These are phyloP conservation scores for Diadophis punctatus DNA, from an alignment of 2,113 vertebrate species.

Conservation along the genomic window DNA sequence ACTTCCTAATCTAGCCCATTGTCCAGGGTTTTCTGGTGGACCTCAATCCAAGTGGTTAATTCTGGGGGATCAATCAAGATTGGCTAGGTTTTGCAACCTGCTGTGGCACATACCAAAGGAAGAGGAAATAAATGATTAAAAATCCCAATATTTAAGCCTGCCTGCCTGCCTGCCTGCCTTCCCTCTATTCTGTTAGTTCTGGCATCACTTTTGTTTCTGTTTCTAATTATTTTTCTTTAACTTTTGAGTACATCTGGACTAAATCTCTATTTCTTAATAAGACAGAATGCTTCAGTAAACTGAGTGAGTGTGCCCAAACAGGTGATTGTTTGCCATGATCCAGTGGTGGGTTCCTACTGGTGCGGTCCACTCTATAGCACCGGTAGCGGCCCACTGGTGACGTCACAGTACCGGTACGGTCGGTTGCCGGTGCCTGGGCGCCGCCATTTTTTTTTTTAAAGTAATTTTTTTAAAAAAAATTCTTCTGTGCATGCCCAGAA, in stretches of 20 bases:
- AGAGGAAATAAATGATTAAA: conserved; percentile 35
- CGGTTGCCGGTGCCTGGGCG: no score
- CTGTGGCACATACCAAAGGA: not conserved
- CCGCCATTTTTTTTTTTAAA: no score
- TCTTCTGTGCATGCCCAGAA: no score
- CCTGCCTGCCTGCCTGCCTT: not conserved
- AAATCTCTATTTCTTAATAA: conserved; percentile 17
- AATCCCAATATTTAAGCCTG: conserved; percentile 24
- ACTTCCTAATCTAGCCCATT: not conserved
- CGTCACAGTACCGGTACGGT: no score
- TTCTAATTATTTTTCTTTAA: not conserved
- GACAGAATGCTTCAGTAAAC: not conserved
- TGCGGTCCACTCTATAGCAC: no score
- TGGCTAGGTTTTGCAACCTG: not conserved
- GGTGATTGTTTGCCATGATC: not conserved
- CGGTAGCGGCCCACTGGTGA: no score
- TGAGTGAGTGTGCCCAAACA: not conserved
- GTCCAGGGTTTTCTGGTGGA: not conserved
- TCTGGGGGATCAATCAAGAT: not conserved
- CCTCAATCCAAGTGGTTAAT: not conserved
- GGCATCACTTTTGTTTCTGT: conserved; percentile 10
- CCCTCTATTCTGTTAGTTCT: conserved; percentile 4
- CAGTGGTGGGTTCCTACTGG: no score
- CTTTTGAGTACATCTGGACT: not conserved
- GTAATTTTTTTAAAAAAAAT: no score